Base-by-base conservation (phyloP, 2,797 vertebrate species). In the Siniperca obscura region DNA sequence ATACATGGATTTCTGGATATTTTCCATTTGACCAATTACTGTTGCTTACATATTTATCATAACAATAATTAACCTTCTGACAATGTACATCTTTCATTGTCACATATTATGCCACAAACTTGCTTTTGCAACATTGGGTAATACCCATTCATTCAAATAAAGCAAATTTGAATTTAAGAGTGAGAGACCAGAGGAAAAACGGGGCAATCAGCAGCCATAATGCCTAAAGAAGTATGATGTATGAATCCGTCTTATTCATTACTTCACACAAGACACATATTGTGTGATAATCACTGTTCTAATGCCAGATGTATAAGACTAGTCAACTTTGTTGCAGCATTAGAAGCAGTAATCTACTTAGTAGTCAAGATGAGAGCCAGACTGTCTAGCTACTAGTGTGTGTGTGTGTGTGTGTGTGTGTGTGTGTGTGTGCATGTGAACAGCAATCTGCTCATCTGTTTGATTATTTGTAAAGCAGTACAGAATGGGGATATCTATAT, bases 291-390 rank as follows among this genome's bases (percentile, higher is more conserved):
- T 76, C 53, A 25, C 34, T 60, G 60, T 67, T 72, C 59, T 34
- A 53, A 59, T 52, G 27, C 53, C 62, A 36, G 30, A 75, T 71
- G 17, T 81, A 30, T 27, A 34, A 60, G 44, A 69, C n/a, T 46
- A 40, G 50, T 67, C 12, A 38, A 68, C 66, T 30, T 55, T 61
- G 74, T 34, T 68, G 14, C 36, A 62, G 75, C 59, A 60, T 30
- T 67, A 70, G 57, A 80, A 36, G 69, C 55, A 62, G 53, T 67
- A 25, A 70, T 85, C 77, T 80, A 38, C 74, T 85, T 84, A 73
- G 48, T 64, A 67, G 72, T 85, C 70, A 70, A 70, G 70, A 76
- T 81, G 76, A 73, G 56, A 78, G 38, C 25, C 76, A 66, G 70
- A 57, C 50, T 82, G 69, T 75, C 53, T 56, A 66, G 69, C 74